Evolutionary conservation across 2,113 vertebrate genomes (phyloP), one percentile per base, ranked within the genome.

Genomic region (Paradisaea rubra): DNA sequence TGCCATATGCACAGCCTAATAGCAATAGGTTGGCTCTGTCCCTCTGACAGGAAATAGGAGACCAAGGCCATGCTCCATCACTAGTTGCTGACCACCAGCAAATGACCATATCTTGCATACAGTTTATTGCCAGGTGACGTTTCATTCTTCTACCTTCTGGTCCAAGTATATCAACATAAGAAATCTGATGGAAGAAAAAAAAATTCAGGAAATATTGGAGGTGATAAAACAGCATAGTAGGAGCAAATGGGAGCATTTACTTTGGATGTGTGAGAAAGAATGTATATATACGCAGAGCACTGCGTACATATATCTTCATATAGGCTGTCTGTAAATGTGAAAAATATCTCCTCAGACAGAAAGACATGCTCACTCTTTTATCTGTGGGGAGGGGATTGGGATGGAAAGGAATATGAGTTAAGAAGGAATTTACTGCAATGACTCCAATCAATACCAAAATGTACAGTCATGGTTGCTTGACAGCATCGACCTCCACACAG

Each of bases 51-150:
- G 98, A 97, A 87, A 98, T 89, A 13, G 98, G 98, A 90, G 98
- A 97, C 99, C 99, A 99, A 91, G 98, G 98, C 98, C 99, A 98
- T 69, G 96, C 96, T 92, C 98, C 98, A 59, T 98, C 98, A 56
- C 89, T 97, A 31, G 96, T 81, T 86, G 97, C 86, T 61, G 98
- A 97, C 99, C 99, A 99, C 99, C 99, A 99, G 97, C 99, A 99
- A 96, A 99, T 91, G 24, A 97, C 98, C 95, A 97, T 89, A 57
- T 99, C 99, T 95, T 99, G 98, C 42, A 95, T 39, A 88, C 41
- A 91, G 95, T 98, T 99, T 89, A 99, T 97, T 76, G 96, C 96
- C 73, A 99, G 95, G 35, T 35, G 98, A 81, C 98, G 98, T 68
- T 96, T 97, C 64, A 97, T 91, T 63, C 98, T 97, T n/a, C 96